Conservation (phyloP, 2,113 vertebrate species). For the Psittacus erithacus region DNA sequence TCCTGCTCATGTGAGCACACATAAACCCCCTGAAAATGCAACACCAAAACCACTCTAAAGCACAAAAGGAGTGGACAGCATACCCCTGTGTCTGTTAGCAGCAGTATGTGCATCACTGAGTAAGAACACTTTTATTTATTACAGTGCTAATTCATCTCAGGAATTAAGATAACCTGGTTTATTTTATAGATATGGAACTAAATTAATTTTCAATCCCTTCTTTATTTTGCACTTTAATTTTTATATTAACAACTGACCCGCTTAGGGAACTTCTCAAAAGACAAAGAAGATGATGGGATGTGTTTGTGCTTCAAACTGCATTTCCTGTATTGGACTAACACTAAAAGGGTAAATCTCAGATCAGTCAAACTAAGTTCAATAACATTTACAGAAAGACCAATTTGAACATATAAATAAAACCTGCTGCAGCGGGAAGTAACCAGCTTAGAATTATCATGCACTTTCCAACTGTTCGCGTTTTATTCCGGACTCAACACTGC, state of each 20-base stretch:
- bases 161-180: not conserved
- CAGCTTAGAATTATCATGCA: not conserved
- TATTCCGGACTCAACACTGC: not conserved
- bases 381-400: not conserved
- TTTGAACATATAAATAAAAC: not conserved
- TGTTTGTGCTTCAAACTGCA: not conserved
- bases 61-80: not conserved
- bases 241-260: not conserved
- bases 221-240: not conserved
- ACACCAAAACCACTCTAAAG: not conserved
- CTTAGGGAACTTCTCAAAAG: not conserved
- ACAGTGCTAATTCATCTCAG: not conserved
- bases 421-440: not conserved
- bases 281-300: not conserved
- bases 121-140: not conserved
- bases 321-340: not conserved
- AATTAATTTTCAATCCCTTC: not conserved
- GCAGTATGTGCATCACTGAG: not conserved
- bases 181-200: not conserved
- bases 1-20: not conserved
- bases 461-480: not conserved
- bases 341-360: not conserved
- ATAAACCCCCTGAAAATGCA: not conserved
- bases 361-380: not conserved
- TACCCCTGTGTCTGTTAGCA: not conserved